Conservation (phyloP, 2,888 invertebrate genomes). For the Electrophaes corylata region DNA sequence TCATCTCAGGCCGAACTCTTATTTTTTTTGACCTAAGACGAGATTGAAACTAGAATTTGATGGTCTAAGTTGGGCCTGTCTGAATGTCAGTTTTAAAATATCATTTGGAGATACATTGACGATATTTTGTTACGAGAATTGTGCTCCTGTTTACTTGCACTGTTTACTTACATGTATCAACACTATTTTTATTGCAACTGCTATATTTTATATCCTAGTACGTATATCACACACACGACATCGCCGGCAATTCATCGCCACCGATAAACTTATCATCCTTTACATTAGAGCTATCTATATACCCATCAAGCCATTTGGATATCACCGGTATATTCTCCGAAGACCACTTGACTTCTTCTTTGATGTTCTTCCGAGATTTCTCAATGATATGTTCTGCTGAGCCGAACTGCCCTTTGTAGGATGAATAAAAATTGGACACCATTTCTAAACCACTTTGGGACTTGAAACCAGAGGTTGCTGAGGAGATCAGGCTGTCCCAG, state of each 20-base stretch:
- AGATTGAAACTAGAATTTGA: too few relatives aligned
- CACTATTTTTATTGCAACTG: neutral
- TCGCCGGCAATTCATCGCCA: neutral
- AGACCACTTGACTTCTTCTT: constrained; percentile 91
- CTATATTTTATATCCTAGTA: too few relatives aligned
- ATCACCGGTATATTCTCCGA: constrained; percentile 90
- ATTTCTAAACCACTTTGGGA: constrained; percentile 89
- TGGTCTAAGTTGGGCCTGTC: too few relatives aligned
- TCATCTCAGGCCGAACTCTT: too few relatives aligned
- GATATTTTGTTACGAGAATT: too few relatives aligned
- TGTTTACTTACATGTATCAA: too few relatives aligned
- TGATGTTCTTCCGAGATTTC: constrained; percentile 88
- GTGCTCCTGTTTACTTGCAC: too few relatives aligned
- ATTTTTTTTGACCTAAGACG: too few relatives aligned
- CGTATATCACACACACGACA: too few relatives aligned
- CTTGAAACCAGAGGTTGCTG: constrained; percentile 90
- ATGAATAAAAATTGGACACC: constrained; percentile 86
- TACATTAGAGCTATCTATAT: constrained; percentile 51
- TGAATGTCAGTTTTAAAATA: too few relatives aligned
- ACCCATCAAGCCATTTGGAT: constrained; percentile 87
- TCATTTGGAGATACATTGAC: too few relatives aligned
- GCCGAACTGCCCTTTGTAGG: constrained; percentile 87
- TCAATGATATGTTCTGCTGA: constrained; percentile 90
- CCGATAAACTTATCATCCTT: constrained; percentile 53
- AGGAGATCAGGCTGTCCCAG: constrained; percentile 90